Evolutionary conservation across 2,113 vertebrate species (phyloP).

Genomic region (Setophaga kirtlandii): DNA sequence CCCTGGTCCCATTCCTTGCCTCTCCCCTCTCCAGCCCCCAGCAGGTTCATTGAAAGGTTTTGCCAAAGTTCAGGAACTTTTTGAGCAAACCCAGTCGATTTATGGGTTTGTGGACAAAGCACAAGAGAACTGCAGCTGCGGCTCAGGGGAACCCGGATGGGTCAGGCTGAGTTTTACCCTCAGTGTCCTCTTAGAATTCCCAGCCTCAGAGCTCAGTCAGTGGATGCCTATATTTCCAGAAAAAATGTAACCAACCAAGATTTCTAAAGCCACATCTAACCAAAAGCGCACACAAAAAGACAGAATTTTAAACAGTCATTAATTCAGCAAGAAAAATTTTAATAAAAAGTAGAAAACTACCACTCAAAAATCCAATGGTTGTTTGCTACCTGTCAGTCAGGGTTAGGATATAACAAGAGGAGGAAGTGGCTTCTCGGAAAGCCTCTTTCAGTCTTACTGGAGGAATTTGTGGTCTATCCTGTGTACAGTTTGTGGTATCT

Average conservation of each 20-base stretch:
- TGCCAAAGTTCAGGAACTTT: slow-evolving; percentile 34
- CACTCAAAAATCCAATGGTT: background rate
- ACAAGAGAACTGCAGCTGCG: background rate
- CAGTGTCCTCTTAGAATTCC: background rate
- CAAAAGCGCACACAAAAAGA: background rate
- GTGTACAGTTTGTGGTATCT: slow-evolving; percentile 62
- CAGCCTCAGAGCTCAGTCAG: background rate
- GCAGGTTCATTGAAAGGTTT: slow-evolving; percentile 54
- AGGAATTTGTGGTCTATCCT: slow-evolving; percentile 62
- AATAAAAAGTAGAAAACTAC: background rate
- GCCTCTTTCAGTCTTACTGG: slow-evolving; percentile 20
- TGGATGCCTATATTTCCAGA: background rate
- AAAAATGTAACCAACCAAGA: background rate
- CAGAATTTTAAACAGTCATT: background rate
- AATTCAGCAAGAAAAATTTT: background rate
- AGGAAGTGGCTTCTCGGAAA: slow-evolving; percentile 61
- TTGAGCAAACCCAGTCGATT: background rate
- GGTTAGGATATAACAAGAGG: background rate
- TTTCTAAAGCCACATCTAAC: background rate
- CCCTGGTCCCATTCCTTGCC: background rate
- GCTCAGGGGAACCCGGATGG: background rate
- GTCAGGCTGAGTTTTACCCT: background rate
- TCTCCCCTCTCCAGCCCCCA: background rate
- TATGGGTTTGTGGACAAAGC: slow-evolving; percentile 6
- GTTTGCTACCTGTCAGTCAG: slow-evolving; percentile 45